Conservation (phyloP, 2,888 invertebrate genomes). For the Aphidius colemani region DNA sequence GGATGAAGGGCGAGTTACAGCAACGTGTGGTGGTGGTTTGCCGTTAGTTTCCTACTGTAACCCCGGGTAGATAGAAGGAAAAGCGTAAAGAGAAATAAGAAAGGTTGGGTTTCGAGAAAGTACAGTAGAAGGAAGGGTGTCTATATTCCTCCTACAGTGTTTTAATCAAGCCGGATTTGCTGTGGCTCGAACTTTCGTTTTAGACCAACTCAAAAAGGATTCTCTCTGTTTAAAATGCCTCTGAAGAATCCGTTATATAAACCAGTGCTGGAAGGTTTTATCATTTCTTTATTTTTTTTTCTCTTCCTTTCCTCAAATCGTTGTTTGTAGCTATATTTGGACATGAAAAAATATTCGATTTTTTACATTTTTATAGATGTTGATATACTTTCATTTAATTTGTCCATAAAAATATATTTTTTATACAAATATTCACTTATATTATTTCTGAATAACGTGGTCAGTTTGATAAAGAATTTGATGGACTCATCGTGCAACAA, state of each 20-base stretch:
- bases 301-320: conserved; percentile 20
- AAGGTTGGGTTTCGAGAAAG: conserved; percentile 41
- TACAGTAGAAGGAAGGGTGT: conserved; percentile 34
- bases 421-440: too few relatives aligned
- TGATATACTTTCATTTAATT: too few relatives aligned
- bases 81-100: conserved; percentile 26
- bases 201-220: conserved; percentile 42
- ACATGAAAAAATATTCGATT: too few relatives aligned
- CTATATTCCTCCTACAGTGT: conserved; percentile 57
- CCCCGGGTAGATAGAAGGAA: conserved; percentile 29
- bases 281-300: conserved; percentile 29
- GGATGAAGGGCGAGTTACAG: conserved; percentile 40
- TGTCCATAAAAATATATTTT: too few relatives aligned
- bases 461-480: too few relatives aligned
- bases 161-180: conserved; percentile 62
- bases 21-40: conserved; percentile 16
- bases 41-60: conserved; percentile 11
- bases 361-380: too few relatives aligned
- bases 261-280: conserved; percentile 10
- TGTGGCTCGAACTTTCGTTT: conserved; percentile 60
- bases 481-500: too few relatives aligned
- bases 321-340: too few relatives aligned
- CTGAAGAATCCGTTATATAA: conserved; percentile 26
- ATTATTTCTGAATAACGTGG: too few relatives aligned
- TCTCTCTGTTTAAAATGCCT: conserved; percentile 23